These are phyloP conservation scores for Brachyistius frenatus DNA, from an alignment of 2,113 vertebrate species.

Conservation along the genomic window DNA sequence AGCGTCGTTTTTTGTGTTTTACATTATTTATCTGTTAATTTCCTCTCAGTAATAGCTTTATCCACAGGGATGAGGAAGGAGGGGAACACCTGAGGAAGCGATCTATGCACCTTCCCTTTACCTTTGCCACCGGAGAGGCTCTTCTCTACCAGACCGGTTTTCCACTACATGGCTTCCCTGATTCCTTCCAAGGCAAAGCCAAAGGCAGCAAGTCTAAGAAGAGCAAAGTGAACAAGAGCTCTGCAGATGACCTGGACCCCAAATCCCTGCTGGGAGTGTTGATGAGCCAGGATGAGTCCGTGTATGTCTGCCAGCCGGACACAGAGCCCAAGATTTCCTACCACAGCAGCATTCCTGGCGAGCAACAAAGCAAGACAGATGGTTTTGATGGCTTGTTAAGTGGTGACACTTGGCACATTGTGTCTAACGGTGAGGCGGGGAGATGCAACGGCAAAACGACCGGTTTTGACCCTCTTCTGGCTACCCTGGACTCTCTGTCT, in stretches of 20 bases:
- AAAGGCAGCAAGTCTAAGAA: conserved; percentile 78
- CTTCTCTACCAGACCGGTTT: conserved; percentile 85
- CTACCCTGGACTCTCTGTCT: conserved; percentile 82
- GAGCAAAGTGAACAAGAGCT: conserved; percentile 55
- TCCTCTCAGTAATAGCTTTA: not conserved
- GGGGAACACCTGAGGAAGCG: conserved; percentile 87
- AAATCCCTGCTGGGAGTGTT: conserved; percentile 78
- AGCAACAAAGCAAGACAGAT: conserved; percentile 27
- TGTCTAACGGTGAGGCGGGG: conserved; percentile 16
- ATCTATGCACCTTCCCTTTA: conserved; percentile 88
- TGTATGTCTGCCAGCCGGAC: conserved; percentile 75
- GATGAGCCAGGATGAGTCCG: conserved; percentile 81
- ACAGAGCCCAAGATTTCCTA: conserved; percentile 38
- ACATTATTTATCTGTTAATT: not conserved
- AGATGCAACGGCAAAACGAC: conserved; percentile 10
- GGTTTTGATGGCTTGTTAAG: conserved; percentile 49
- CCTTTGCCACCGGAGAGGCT: conserved; percentile 88
- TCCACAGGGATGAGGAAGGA: conserved; percentile 87
- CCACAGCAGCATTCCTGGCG: conserved; percentile 52
- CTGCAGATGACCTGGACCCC: conserved; percentile 62
- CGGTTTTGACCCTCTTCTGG: conserved; percentile 78
- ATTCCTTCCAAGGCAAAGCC: conserved; percentile 70
- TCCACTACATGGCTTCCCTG: conserved; percentile 69
- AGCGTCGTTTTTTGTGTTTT: not conserved
- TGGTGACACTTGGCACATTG: not conserved